These are phyloP conservation scores for Oncorhynchus clarkii DNA, from an alignment of 2,113 vertebrate genomes.

Conservation along the genomic window DNA sequence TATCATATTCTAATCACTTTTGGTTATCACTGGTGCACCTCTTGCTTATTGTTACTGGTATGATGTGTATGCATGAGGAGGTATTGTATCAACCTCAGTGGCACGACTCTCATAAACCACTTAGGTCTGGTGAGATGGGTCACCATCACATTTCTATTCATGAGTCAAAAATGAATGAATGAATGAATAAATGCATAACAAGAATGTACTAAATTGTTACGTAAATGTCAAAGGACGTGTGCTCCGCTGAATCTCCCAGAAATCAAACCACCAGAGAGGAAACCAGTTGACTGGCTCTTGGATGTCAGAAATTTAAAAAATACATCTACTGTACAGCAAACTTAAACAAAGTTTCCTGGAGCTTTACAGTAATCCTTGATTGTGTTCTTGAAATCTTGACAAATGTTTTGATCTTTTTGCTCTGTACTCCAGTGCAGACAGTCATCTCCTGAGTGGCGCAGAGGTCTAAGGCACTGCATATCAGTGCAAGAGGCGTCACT, in stretches of 20 bases:
- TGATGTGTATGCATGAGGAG: conserved; percentile 65
- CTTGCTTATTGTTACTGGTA: conserved; percentile 25
- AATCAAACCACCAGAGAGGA: conserved; percentile 44
- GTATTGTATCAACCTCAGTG: conserved; percentile 50
- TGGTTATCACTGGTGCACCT: conserved; percentile 5
- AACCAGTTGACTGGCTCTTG: conserved; percentile 34
- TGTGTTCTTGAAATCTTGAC: background rate
- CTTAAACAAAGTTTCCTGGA: conserved; percentile 12
- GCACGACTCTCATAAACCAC: conserved; percentile 46
- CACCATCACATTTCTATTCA: conserved; percentile 69
- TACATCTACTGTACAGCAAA: background rate
- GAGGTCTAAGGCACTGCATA: too few species aligned
- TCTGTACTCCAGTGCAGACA: too few species aligned
- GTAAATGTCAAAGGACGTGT: conserved; percentile 70
- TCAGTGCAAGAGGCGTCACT: too few species aligned
- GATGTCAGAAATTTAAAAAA: conserved; percentile 31
- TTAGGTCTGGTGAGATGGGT: conserved; percentile 61
- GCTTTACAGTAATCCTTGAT: background rate
- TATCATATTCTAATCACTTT: background rate
- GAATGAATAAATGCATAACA: conserved; percentile 74
- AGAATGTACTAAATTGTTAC: conserved; percentile 59
- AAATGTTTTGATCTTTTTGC: too few species aligned
- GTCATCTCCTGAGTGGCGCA: too few species aligned
- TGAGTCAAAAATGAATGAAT: conserved; percentile 65
- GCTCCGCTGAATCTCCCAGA: conserved; percentile 41